phyloP scores from a whole-genome alignment of 2,888 invertebrate species.

The Acanthosepion esculentum region DNA sequence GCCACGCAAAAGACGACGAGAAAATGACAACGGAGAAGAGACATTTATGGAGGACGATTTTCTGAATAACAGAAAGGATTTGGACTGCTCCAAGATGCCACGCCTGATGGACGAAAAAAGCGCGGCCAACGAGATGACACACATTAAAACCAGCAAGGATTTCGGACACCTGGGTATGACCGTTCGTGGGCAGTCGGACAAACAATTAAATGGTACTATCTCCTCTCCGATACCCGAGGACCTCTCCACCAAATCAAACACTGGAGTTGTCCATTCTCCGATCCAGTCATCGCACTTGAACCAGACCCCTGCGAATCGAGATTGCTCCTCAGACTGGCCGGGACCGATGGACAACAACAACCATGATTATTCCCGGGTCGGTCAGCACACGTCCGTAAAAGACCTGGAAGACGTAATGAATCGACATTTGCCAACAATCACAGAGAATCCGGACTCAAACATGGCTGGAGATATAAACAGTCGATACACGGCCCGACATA shows the following conservation, averaged over 20 bases:
- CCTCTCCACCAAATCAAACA: conserved; percentile 54
- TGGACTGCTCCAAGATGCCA: conserved; percentile 2
- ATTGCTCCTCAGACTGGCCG: background rate
- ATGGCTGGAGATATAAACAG: conserved; percentile 25
- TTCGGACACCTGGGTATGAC: background rate
- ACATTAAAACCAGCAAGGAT: background rate
- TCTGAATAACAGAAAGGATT: conserved; percentile 25
- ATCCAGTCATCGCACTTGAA: conserved; percentile 34
- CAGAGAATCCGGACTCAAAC: conserved; percentile 69
- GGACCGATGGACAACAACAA: conserved; percentile 37
- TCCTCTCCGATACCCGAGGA: conserved; percentile 58
- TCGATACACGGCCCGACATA: conserved; percentile 57
- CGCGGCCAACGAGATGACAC: conserved; percentile 39
- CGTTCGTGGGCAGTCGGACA: conserved; percentile 39
- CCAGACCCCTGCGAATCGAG: background rate
- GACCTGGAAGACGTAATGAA: conserved; percentile 97
- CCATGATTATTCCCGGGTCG: background rate
- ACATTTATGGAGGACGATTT: conserved; percentile 16
- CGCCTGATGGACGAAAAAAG: conserved; percentile 39
- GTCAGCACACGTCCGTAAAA: conserved; percentile 81
- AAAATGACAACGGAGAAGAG: conserved; percentile 54
- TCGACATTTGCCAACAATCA: conserved; percentile 83
- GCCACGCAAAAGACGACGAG: conserved; percentile 69
- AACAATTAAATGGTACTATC: background rate
- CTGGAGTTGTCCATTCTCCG: conserved; percentile 48